phyloP scores from a whole-genome alignment of 2,797 vertebrate species.

The Novumbra hubbsi region DNA sequence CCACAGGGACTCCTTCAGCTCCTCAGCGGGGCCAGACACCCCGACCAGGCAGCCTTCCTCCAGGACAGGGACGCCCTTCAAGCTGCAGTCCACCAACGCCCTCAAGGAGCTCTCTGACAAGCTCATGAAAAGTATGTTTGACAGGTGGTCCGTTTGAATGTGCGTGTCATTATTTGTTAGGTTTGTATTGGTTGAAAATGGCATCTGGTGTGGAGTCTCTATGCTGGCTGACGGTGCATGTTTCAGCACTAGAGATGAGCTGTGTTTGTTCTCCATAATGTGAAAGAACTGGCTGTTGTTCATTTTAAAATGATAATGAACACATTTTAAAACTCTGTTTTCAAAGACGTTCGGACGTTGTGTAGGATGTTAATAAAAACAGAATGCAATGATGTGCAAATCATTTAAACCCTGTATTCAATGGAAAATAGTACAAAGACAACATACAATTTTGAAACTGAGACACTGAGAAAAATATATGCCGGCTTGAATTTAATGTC shows the following conservation, averaged over 20 bases:
- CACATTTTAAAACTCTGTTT: no score
- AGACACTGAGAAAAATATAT: no score
- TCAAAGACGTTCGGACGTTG: no score
- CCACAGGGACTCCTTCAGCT: constrained; percentile 54
- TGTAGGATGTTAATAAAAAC: no score
- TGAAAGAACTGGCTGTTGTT: not conserved
- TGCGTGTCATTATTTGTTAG: not conserved
- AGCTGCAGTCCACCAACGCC: constrained; percentile 77
- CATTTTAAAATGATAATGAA: no score
- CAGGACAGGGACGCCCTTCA: constrained; percentile 77
- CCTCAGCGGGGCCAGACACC: constrained; percentile 54
- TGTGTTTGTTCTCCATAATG: not conserved
- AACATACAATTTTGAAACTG: no score
- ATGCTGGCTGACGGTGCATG: not conserved
- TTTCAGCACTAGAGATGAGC: not conserved
- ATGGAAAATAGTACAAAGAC: no score
- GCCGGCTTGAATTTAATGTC: no score
- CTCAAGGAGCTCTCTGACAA: constrained; percentile 87
- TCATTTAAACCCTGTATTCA: no score
- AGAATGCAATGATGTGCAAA: no score
- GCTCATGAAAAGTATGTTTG: constrained; percentile 94
- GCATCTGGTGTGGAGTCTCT: not conserved
- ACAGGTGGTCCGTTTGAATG: not conserved
- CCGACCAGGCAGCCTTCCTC: constrained; percentile 70
- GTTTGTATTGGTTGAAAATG: not conserved